Evolutionary conservation across 2,113 vertebrate species (phyloP).

Genomic region (Silurus asotus): DNA sequence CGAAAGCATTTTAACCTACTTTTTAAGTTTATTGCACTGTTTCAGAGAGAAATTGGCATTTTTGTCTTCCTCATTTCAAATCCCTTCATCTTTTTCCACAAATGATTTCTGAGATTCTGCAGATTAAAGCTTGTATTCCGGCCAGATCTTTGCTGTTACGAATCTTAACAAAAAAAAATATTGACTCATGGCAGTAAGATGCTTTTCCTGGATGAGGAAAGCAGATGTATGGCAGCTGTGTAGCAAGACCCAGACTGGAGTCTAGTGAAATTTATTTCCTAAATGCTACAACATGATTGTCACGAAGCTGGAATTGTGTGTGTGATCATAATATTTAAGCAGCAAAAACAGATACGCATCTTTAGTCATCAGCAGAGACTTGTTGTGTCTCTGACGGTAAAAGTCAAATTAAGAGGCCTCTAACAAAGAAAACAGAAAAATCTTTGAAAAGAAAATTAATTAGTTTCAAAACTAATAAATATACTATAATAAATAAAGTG

Average conservation of each 20-base stretch:
- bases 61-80: not conserved
- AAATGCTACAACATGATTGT: not conserved
- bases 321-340: not conserved
- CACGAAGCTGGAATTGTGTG: not conserved
- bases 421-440: too few species aligned
- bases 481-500: not conserved
- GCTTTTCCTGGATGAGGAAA: conserved; percentile 30
- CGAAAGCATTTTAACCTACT: not conserved
- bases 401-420: not conserved
- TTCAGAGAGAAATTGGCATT: not conserved
- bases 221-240: conserved; percentile 55
- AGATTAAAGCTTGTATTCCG: conserved; percentile 18
- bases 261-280: conserved; percentile 14
- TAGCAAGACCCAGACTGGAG: conserved; percentile 19
- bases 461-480: too few species aligned
- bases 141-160: conserved; percentile 1
- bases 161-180: conserved; percentile 7
- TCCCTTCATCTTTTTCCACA: conserved; percentile 7
- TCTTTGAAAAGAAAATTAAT: too few species aligned
- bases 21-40: not conserved
- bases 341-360: not conserved
- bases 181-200: conserved; percentile 38
- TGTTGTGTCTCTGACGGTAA: not conserved
- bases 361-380: not conserved
- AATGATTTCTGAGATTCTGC: not conserved